Conservation (phyloP, 2,888 invertebrate species). For the Spialia ferax region DNA sequence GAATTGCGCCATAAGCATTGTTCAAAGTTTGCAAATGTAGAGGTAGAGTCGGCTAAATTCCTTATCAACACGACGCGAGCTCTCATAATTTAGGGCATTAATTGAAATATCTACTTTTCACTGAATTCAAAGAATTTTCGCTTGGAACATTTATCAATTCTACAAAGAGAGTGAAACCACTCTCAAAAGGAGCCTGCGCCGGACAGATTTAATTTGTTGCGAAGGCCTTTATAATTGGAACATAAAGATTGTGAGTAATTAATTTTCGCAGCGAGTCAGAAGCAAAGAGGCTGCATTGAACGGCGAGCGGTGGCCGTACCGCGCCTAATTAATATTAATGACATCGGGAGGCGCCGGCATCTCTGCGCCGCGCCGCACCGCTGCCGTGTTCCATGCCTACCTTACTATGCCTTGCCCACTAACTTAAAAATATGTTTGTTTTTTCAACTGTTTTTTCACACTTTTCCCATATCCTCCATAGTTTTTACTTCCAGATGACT, state of each 20-base stretch:
- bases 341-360: slow-evolving; percentile 70
- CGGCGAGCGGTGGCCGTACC: slow-evolving; percentile 67
- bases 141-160: slow-evolving; percentile 85
- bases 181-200: slow-evolving; percentile 85
- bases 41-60: slow-evolving; percentile 53
- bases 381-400: slow-evolving; percentile 64
- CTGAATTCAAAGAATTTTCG: slow-evolving; percentile 81
- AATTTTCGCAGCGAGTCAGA: slow-evolving; percentile 86
- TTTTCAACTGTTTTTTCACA: slow-evolving; percentile 53
- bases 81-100: slow-evolving; percentile 70
- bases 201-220: slow-evolving; percentile 87
- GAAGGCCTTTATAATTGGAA: slow-evolving; percentile 87
- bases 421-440: slow-evolving; percentile 55
- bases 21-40: slow-evolving; percentile 57
- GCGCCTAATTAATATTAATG: slow-evolving; percentile 86
- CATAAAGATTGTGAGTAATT: slow-evolving; percentile 87
- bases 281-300: slow-evolving; percentile 83
- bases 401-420: slow-evolving; percentile 51
- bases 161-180: slow-evolving; percentile 86
- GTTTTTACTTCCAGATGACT: not conserved
- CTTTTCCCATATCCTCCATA: slow-evolving; percentile 46
- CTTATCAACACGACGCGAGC: slow-evolving; percentile 59
- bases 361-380: slow-evolving; percentile 49
- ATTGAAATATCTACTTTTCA: slow-evolving; percentile 59
- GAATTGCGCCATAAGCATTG: slow-evolving; percentile 58